Evolutionary conservation across 1,140 invertebrate species (phyloP), one percentile per base, ranked within the genome.

Genomic region (Trachymyrmex cornetzi): DNA sequence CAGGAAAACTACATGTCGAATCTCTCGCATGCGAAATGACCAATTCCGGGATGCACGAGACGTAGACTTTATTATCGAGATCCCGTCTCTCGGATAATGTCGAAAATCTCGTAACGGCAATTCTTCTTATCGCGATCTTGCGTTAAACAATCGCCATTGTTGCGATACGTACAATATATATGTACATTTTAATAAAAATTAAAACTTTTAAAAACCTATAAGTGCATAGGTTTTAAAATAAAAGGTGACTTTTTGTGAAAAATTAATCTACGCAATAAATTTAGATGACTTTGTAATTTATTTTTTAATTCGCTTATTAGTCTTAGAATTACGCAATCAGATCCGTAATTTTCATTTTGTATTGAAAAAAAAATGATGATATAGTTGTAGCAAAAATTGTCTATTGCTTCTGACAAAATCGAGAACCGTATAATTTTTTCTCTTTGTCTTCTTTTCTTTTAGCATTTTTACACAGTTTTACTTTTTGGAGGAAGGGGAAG

Each of bases 101-200:
- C 24, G n/a, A 67, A 67, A 66, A 53, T 67, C 50, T 48, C 48
- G 14, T 22, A n/a, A 38, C 5, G 4, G 1, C 30, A 3, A 44
- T 44, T 66, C 34, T 80, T 55, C 12, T n/a, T 59, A 59, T 22
- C 57, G 11, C n/a, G 14, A 34, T 48, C 5, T 80, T n/a, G 34
- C 7, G 63, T 44, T 53, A 67, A 55, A 55, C 63, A 80, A 38
- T 44, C 11, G 30, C 63, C 48, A 14, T 19, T 27, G 27, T 30
- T 30, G 9, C 16, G 24, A 53, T 5, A 12, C 38, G 44, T 61
- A 66, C 48, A 50, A 16, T 16, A 16, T 16, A 16, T 44, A 79
- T 79, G 64, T 66, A 79, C 59, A 79, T 66, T 79, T 66, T 79
- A 61, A 79, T 66, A 66, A 79, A 79, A 79, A 79, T 79, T 53